These are phyloP conservation scores for Ptychadena robeensis DNA, from an alignment of 2,797 vertebrate species.

Conservation along the genomic window DNA sequence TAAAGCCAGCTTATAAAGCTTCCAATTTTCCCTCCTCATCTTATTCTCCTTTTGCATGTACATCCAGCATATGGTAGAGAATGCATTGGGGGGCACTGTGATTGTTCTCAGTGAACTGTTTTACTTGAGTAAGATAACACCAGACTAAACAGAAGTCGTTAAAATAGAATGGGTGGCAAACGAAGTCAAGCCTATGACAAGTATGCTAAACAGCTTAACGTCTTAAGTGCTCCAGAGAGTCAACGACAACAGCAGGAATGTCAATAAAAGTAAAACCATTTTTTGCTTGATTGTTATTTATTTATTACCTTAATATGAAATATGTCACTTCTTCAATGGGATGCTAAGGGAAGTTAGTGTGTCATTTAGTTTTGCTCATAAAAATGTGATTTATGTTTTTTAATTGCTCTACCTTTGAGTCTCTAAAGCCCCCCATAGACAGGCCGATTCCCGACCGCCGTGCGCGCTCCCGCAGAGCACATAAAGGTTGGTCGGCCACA, in stretches of 20 bases:
- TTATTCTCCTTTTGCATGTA: constrained; percentile 36
- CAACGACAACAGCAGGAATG: constrained; percentile 3
- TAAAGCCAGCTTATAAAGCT: constrained; percentile 56
- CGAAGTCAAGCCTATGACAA: constrained; percentile 34
- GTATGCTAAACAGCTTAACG: constrained; percentile 43
- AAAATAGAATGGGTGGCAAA: constrained; percentile 33
- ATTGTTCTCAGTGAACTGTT: constrained; percentile 47
- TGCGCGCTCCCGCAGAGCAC: no score
- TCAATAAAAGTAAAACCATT: constrained; percentile 5
- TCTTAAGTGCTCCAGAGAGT: constrained; percentile 19
- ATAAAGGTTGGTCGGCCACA: no score
- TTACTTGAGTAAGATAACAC: constrained; percentile 46
- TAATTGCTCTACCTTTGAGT: no score
- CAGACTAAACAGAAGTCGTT: constrained; percentile 53
- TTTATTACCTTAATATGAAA: background rate
- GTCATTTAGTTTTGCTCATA: background rate
- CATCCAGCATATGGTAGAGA: constrained; percentile 53
- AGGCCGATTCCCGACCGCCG: no score
- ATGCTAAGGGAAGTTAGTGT: background rate
- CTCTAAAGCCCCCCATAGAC: no score
- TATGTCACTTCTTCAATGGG: background rate
- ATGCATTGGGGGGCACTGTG: constrained; percentile 48
- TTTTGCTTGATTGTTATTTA: constrained; percentile 4
- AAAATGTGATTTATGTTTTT: no score
- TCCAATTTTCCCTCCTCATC: constrained; percentile 38